phyloP scores from a whole-genome alignment of 2,797 vertebrate genomes.

The Sebastes matsubarae region DNA sequence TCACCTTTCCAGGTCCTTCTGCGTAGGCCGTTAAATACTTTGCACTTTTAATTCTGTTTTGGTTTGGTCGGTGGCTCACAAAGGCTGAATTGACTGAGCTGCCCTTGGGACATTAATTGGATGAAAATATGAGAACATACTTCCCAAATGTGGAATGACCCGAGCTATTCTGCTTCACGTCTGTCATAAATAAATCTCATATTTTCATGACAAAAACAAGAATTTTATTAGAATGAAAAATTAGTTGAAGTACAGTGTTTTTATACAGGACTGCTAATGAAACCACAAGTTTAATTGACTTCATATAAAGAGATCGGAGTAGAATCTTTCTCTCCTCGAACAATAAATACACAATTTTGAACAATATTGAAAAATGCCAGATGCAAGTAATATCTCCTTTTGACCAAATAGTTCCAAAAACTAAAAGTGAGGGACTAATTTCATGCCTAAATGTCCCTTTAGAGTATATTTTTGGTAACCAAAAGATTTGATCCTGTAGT shows the following conservation, averaged over 20 bases:
- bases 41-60: slow-evolving; percentile 25
- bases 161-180: neutral
- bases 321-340: neutral
- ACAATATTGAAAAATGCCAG: neutral
- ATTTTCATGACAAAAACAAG: neutral
- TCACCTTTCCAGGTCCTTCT: slow-evolving; percentile 25
- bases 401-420: neutral
- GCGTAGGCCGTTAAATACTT: slow-evolving; percentile 19
- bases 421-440: neutral
- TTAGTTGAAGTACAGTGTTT: neutral
- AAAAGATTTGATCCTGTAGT: no score
- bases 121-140: slow-evolving; percentile 35
- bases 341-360: neutral
- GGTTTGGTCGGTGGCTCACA: slow-evolving; percentile 8
- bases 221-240: neutral
- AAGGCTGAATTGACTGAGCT: neutral
- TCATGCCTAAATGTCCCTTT: no score
- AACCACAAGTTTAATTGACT: neutral
- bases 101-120: slow-evolving; percentile 51
- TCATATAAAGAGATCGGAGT: neutral
- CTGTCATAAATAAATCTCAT: slow-evolving; percentile 11
- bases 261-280: neutral
- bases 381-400: neutral
- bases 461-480: no score
- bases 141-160: slow-evolving; percentile 4